Evolutionary conservation across 2,888 invertebrate genomes (phyloP).

Genomic region (Oxystoma pomonae): DNA sequence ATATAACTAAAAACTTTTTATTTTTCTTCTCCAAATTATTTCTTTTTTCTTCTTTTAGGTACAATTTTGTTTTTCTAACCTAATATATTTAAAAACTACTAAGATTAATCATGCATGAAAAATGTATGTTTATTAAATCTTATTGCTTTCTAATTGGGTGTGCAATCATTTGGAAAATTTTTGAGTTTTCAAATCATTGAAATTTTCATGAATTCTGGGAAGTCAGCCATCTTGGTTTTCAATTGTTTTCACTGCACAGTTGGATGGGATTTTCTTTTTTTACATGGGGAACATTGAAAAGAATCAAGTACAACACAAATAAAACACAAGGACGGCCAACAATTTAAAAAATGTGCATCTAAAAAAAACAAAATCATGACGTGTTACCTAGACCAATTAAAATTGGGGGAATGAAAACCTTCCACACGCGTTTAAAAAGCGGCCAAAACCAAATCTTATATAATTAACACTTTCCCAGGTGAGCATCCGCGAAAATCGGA

Average conservation of each 20-base stretch:
- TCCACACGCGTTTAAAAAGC: not conserved
- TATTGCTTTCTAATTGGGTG: too few relatives aligned
- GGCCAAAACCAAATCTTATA: slow-evolving; percentile 19
- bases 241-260: not conserved
- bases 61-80: too few relatives aligned
- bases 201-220: not conserved
- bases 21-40: too few relatives aligned
- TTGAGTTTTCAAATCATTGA: too few relatives aligned
- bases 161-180: too few relatives aligned
- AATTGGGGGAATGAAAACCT: slow-evolving; percentile 12
- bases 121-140: too few relatives aligned
- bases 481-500: slow-evolving; percentile 3
- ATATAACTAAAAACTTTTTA: too few relatives aligned
- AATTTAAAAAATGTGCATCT: not conserved
- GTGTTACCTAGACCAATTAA: slow-evolving; percentile 21
- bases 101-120: too few relatives aligned
- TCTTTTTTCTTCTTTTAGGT: too few relatives aligned
- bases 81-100: too few relatives aligned
- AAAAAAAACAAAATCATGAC: slow-evolving; percentile 24
- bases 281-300: not conserved
- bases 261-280: too few relatives aligned
- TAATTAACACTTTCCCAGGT: slow-evolving; percentile 13
- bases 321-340: not conserved
- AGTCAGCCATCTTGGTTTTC: not conserved
- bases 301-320: not conserved